Percentiles rank a stretch among this genome's conserved stretches.
Evolutionary conservation across 2,113 vertebrate genomes (phyloP).

Genomic region (Hippocampus zosterae): DNA sequence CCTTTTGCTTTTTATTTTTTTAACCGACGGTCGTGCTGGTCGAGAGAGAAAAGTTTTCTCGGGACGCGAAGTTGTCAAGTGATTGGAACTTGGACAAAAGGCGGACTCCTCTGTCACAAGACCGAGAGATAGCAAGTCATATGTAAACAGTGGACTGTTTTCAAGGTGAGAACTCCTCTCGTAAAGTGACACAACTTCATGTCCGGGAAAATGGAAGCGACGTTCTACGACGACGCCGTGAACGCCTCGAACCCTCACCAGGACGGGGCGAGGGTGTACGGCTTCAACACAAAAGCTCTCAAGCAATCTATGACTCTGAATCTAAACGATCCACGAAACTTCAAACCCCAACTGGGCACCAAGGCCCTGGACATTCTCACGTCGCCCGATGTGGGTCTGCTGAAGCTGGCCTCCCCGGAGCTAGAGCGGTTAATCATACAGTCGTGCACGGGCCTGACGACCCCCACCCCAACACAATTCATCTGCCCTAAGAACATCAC

Average conservation of each 20-base stretch:
- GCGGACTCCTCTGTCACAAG: slow-evolving; percentile 26
- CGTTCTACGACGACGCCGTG: slow-evolving; percentile 93
- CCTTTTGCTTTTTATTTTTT: slow-evolving; percentile 13
- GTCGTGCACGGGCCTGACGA: slow-evolving; percentile 90
- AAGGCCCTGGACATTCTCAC: slow-evolving; percentile 88
- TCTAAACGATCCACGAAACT: slow-evolving; percentile 87
- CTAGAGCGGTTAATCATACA: slow-evolving; percentile 93
- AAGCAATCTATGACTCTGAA: slow-evolving; percentile 93
- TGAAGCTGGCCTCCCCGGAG: slow-evolving; percentile 92
- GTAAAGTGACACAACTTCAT: slow-evolving; percentile 71
- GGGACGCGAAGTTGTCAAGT: slow-evolving; percentile 66
- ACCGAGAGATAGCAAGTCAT: slow-evolving; percentile 24
- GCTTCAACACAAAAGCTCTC: slow-evolving; percentile 86
- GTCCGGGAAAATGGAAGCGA: slow-evolving; percentile 95
- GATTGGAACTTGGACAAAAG: slow-evolving; percentile 65
- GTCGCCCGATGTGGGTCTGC: slow-evolving; percentile 89
- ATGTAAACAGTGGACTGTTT: slow-evolving; percentile 25
- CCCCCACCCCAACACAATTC: slow-evolving; percentile 89
- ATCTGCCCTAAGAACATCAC: slow-evolving; percentile 67
- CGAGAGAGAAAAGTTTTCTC: slow-evolving; percentile 60
- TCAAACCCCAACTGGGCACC: slow-evolving; percentile 86
- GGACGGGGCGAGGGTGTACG: slow-evolving; percentile 77
- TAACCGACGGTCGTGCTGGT: slow-evolving; percentile 17
- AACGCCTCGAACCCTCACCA: slow-evolving; percentile 81
- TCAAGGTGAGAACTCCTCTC: slow-evolving; percentile 1